Conservation (phyloP, 1,140 invertebrate species). For the Papilio aristodemus region DNA sequence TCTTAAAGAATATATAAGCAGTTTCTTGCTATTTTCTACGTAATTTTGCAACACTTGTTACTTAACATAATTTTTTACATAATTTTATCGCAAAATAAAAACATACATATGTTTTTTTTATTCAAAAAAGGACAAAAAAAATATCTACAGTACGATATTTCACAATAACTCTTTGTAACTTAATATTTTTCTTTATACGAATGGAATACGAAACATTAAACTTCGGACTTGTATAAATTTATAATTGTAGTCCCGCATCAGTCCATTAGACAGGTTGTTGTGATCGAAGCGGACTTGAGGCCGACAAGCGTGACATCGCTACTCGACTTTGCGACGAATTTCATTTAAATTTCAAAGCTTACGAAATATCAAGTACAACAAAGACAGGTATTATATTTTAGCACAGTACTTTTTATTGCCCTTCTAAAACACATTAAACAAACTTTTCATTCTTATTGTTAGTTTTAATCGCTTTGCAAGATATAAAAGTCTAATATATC, state of each 20-base stretch:
- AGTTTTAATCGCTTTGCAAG: too few species aligned
- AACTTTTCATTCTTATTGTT: not conserved
- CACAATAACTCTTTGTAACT: too few species aligned
- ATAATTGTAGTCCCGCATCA: not conserved
- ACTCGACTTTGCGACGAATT: conserved; percentile 28
- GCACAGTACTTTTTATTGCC: conserved; percentile 1
- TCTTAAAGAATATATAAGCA: not conserved
- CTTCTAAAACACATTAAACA: not conserved
- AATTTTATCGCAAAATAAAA: too few species aligned
- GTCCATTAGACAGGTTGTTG: conserved; percentile 7
- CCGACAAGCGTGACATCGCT: conserved; percentile 25
- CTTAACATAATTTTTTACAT: too few species aligned
- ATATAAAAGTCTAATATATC: too few species aligned
- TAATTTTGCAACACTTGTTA: too few species aligned
- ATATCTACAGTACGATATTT: too few species aligned
- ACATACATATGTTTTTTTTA: too few species aligned
- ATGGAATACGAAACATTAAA: too few species aligned
- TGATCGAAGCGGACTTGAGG: not conserved
- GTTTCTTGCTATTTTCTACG: not conserved
- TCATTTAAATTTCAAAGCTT: conserved; percentile 33
- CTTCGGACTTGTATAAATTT: not conserved
- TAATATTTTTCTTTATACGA: not conserved
- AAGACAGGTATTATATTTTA: not conserved
- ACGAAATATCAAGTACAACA: conserved; percentile 31
- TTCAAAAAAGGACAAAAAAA: too few species aligned